phyloP scores from a whole-genome alignment of 2,888 invertebrate genomes.

The Rotaria macrura region DNA sequence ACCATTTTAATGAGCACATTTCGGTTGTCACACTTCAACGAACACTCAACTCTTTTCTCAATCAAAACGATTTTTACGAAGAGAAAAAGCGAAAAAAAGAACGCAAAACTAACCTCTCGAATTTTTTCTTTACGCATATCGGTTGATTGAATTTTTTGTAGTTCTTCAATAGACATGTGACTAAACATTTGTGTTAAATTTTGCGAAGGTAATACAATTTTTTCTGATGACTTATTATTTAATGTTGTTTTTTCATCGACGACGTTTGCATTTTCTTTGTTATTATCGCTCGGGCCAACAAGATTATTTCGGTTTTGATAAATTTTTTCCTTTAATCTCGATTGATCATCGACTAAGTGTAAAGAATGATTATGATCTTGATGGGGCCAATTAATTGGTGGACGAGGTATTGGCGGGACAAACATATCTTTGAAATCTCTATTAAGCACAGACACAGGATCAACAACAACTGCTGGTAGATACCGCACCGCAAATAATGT shows the following conservation, averaged over 20 bases:
- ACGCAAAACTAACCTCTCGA: background rate
- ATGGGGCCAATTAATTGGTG: background rate
- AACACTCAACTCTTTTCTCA: background rate
- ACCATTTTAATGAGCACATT: constrained; percentile 8
- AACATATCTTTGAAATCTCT: background rate
- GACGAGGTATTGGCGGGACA: background rate
- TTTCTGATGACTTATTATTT: background rate
- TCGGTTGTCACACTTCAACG: constrained; percentile 3
- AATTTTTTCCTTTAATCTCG: background rate
- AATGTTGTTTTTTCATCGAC: background rate
- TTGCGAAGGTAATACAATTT: background rate
- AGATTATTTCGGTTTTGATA: background rate
- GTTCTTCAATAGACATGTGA: constrained; percentile 12
- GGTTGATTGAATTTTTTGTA: background rate
- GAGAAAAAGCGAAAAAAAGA: background rate
- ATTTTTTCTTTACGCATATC: constrained; percentile 4
- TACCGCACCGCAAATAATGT: background rate
- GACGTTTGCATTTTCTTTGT: background rate
- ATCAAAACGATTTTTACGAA: background rate
- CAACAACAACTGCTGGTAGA: background rate
- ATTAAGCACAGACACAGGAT: background rate
- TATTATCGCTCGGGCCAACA: background rate
- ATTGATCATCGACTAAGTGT: background rate
- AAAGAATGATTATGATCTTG: background rate
- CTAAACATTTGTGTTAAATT: background rate